These are phyloP conservation scores for Enteromius thamalakanensis DNA, from an alignment of 2,797 vertebrate genomes.

Conservation along the genomic window DNA sequence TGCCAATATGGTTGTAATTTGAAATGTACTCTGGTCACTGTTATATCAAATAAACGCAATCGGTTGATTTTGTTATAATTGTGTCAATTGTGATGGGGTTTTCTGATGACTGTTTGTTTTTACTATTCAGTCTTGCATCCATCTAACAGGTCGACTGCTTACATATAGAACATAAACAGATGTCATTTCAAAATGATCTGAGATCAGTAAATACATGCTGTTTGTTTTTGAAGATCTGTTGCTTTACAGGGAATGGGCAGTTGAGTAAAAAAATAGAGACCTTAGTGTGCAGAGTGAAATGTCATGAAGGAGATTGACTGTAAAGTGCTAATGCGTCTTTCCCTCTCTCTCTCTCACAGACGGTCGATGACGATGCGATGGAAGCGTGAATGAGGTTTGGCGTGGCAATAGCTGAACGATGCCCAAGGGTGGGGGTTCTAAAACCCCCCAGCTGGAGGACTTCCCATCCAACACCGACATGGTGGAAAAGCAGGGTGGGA, in stretches of 20 bases:
- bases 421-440: conserved; percentile 99
- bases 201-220: background rate
- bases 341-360: conserved; percentile 74
- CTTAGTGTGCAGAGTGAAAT: conserved; percentile 67
- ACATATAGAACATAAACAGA: background rate
- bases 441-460: conserved; percentile 98
- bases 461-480: conserved; percentile 98
- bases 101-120: background rate
- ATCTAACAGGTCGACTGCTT: background rate
- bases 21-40: background rate
- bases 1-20: background rate
- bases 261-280: conserved; percentile 26
- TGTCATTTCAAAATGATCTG: background rate
- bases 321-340: conserved; percentile 68
- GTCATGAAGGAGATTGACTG: conserved; percentile 70
- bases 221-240: background rate
- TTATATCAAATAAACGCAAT: background rate
- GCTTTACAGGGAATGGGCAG: background rate
- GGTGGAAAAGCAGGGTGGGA: conserved; percentile 99
- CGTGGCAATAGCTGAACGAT: conserved; percentile 98
- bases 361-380: conserved; percentile 96
- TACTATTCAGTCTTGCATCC: background rate
- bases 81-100: background rate
- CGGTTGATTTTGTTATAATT: background rate
- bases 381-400: conserved; percentile 90